These are phyloP conservation scores for Ceratina australensis DNA, from an alignment of 1,140 invertebrate species.

Conservation along the genomic window DNA sequence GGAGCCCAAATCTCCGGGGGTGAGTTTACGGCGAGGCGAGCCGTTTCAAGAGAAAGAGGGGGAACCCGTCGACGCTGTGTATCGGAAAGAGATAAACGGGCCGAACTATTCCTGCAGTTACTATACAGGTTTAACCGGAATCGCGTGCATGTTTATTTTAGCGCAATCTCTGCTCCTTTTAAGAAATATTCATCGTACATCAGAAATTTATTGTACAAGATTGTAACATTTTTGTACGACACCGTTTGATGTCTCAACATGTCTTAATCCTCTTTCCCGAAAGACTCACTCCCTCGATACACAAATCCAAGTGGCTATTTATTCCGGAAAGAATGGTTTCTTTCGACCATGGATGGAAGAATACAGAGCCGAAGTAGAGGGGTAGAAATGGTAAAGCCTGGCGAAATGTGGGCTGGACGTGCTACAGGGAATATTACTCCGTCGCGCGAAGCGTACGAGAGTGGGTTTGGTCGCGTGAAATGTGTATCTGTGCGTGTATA, in stretches of 20 bases:
- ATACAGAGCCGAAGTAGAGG: neutral
- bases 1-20: slow-evolving; percentile 42
- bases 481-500: slow-evolving; percentile 43
- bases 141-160: neutral
- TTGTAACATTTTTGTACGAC: neutral
- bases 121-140: neutral
- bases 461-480: slow-evolving; percentile 17
- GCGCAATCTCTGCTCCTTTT: neutral
- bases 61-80: neutral
- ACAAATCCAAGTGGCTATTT: slow-evolving; percentile 18
- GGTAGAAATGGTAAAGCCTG: slow-evolving; percentile 29
- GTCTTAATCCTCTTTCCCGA: neutral
- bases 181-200: neutral
- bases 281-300: neutral
- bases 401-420: slow-evolving; percentile 60
- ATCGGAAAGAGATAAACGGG: neutral
- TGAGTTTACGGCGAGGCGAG: slow-evolving; percentile 37
- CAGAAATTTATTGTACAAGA: too few species aligned
- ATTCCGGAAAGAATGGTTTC: slow-evolving; percentile 19
- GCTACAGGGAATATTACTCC: slow-evolving; percentile 51
- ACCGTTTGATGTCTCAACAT: neutral
- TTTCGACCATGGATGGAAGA: neutral
- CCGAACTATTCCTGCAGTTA: neutral
- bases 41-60: neutral
- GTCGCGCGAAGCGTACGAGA: slow-evolving; percentile 29